Evolutionary conservation across 2,888 invertebrate species (phyloP).

Genomic region (Ischnus inquisitorius): DNA sequence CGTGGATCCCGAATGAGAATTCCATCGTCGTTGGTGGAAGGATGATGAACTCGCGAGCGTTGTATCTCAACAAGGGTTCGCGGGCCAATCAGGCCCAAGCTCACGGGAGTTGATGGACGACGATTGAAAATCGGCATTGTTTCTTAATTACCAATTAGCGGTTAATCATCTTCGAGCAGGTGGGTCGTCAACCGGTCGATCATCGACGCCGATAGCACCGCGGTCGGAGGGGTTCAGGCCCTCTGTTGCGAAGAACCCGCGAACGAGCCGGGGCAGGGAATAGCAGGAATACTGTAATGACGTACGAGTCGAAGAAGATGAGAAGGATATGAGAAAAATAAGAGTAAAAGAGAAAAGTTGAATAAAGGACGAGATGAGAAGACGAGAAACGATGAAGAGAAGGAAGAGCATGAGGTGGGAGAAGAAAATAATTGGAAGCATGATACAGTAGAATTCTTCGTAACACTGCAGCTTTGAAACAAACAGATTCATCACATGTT

Average conservation of each 20-base stretch:
- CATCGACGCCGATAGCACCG: constrained; percentile 69
- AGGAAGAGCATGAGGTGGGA: constrained; percentile 40
- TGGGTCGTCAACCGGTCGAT: constrained; percentile 69
- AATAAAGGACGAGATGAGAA: constrained; percentile 63
- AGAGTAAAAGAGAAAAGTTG: constrained; percentile 59
- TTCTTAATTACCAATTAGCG: constrained; percentile 71
- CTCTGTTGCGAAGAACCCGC: constrained; percentile 48
- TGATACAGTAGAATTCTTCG: constrained; percentile 46
- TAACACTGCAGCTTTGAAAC: not conserved
- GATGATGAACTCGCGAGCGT: constrained; percentile 26
- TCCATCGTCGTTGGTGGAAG: constrained; percentile 55
- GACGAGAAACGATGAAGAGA: constrained; percentile 60
- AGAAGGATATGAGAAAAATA: constrained; percentile 59
- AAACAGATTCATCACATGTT: not conserved
- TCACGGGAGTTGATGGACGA: constrained; percentile 63
- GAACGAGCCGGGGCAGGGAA: constrained; percentile 54
- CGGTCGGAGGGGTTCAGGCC: constrained; percentile 20
- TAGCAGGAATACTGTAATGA: constrained; percentile 64
- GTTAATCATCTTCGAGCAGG: constrained; percentile 68
- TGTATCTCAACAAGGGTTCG: constrained; percentile 9
- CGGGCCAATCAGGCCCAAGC: constrained; percentile 49
- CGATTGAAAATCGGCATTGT: constrained; percentile 71
- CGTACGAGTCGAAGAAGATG: constrained; percentile 47
- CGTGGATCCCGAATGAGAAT: constrained; percentile 52
- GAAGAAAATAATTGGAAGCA: constrained; percentile 65